Evolutionary conservation across 1,140 invertebrate species (phyloP), one percentile per base, ranked within the genome.

Genomic region (Homarus americanus): DNA sequence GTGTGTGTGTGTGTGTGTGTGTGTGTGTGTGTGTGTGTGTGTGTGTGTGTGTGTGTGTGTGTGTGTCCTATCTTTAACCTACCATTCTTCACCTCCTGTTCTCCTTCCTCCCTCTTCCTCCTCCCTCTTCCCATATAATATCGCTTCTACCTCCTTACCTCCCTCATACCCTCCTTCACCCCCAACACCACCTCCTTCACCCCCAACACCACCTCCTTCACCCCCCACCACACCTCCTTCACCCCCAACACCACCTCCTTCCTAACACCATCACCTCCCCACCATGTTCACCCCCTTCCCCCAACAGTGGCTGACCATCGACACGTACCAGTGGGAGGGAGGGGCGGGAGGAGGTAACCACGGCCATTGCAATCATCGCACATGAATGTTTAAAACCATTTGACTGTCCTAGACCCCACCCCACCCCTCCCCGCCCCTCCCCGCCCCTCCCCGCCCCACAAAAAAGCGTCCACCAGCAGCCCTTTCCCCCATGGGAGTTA

Each of bases 321-420:
- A n/a, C n/a, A n/a, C n/a, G n/a, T n/a, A n/a, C n/a, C n/a, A n/a
- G n/a, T n/a, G n/a, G n/a, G n/a, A n/a, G n/a, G n/a, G n/a, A n/a
- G n/a, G n/a, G n/a, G n/a, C n/a, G 5, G 17, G 12, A 58, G 53
- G 3, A 58, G 17, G 0, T 4, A 15, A 17, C 17, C 76, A 79
- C 75, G 15, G 28, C 41, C 41, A 10, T 24, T 79, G 76, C 41
- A 53, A 79, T 79, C 41, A 44, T 53, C 7, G 12, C 20, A 28
- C 76, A 79, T 79, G 41, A 79, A 79, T 79, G 76, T 79, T 79
- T 79, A 79, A 79, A 53, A 78, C 58, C 44, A 17, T 9, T 49
- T 17, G 44, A 9, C 44, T 49, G 44, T 24, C 58, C 58, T 63
- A 5, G 20, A 15, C 40, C 2, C 41, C 40, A 36, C n/a, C 5